A percentile compares a stretch with the other conserved stretches of the same genome.
phyloP scores from a whole-genome alignment of 2,797 vertebrate genomes.

The Sebastes steindachneri region DNA sequence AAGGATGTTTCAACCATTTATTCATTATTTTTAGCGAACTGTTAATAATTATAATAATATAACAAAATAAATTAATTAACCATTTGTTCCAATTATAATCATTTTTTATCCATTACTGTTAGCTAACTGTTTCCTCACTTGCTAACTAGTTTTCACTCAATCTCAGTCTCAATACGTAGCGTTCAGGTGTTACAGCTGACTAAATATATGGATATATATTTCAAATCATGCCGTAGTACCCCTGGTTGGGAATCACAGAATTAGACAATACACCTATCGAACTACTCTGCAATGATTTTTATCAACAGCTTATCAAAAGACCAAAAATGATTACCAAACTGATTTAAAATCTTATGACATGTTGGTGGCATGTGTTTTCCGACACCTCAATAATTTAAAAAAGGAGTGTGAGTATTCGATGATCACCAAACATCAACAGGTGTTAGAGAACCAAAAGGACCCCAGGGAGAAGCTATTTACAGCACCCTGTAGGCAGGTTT shows the following conservation, averaged over 20 bases:
- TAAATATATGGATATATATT: background rate
- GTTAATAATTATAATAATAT: too few relatives aligned
- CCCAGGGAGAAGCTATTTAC: conserved; percentile 5
- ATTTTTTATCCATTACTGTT: background rate
- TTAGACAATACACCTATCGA: background rate
- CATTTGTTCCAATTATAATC: too few relatives aligned
- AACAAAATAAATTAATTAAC: background rate
- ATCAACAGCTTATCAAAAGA: background rate
- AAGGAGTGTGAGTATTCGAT: background rate
- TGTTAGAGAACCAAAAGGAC: conserved; percentile 34
- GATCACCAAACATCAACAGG: conserved; percentile 43
- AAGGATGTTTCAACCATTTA: background rate
- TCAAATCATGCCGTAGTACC: background rate
- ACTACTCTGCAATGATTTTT: background rate
- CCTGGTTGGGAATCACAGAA: conserved; percentile 44
- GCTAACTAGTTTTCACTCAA: background rate
- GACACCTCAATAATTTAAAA: background rate
- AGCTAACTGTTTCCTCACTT: background rate
- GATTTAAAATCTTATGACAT: background rate
- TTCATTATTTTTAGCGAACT: background rate
- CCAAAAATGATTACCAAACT: background rate
- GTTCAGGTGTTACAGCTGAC: background rate
- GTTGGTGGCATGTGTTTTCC: background rate
- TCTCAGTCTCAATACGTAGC: background rate
- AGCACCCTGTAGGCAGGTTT: conserved; percentile 5